These are phyloP conservation scores for Gymnothorax javanicus DNA, from an alignment of 2,797 vertebrate species.

Conservation along the genomic window DNA sequence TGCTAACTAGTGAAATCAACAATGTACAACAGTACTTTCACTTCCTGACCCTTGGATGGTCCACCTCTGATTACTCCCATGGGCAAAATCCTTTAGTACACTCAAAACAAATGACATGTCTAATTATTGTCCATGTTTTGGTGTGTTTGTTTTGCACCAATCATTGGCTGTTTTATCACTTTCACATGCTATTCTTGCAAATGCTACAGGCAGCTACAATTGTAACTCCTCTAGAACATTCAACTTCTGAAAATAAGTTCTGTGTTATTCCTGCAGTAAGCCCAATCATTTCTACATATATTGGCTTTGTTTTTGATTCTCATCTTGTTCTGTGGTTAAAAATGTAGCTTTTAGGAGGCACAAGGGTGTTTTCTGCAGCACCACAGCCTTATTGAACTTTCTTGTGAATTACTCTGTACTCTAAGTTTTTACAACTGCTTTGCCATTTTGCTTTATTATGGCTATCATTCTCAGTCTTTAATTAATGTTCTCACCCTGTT, in stretches of 20 bases:
- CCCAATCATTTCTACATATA: not conserved
- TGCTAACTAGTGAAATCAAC: too few species aligned
- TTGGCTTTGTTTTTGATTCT: slow-evolving; percentile 17
- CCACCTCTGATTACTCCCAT: too few species aligned
- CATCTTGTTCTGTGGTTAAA: slow-evolving; percentile 1
- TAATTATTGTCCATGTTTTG: too few species aligned
- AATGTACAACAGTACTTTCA: too few species aligned
- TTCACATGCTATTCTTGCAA: too few species aligned
- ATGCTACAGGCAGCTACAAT: too few species aligned
- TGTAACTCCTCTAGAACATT: too few species aligned
- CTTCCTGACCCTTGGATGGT: too few species aligned
- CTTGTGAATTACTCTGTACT: slow-evolving; percentile 10
- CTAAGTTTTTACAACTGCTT: not conserved
- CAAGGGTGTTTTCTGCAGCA: not conserved
- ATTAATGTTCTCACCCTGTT: not conserved
- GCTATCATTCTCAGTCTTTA: not conserved
- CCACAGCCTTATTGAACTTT: slow-evolving; percentile 25
- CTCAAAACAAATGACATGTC: not conserved
- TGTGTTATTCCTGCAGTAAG: not conserved
- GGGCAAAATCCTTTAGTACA: not conserved
- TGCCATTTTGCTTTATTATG: not conserved
- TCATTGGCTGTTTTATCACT: too few species aligned
- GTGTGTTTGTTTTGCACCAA: too few species aligned
- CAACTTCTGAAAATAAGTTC: too few species aligned
- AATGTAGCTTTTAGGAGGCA: not conserved